phyloP scores from a whole-genome alignment of 2,888 invertebrate species.

The Bruchidius siliquastri region DNA sequence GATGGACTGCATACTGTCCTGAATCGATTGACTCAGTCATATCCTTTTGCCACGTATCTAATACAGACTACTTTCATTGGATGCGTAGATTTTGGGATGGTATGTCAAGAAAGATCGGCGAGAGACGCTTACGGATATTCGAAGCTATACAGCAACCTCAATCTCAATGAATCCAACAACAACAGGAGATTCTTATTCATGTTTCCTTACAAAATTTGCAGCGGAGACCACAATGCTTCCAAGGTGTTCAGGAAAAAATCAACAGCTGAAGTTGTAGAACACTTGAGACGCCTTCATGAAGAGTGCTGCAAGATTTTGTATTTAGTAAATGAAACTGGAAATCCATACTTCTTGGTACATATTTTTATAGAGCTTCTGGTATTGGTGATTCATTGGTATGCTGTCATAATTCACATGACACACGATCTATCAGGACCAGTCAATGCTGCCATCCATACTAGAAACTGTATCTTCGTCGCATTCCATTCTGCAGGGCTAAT shows the following conservation, averaged over 20 bases:
- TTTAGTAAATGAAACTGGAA: conserved; percentile 37
- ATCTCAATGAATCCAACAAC: conserved; percentile 37
- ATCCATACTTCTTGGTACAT: conserved; percentile 42
- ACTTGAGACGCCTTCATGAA: conserved; percentile 41
- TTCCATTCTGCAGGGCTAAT: conserved; percentile 40
- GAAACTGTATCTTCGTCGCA: conserved; percentile 41
- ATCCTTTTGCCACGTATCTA: neutral
- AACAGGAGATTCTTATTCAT: conserved; percentile 36
- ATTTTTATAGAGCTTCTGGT: conserved; percentile 40
- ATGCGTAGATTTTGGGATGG: conserved; percentile 17
- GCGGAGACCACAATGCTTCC: conserved; percentile 30
- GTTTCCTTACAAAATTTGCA: conserved; percentile 35
- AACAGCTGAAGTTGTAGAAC: conserved; percentile 37
- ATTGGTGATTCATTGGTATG: conserved; percentile 43
- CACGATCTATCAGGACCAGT: conserved; percentile 34
- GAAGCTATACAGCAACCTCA: conserved; percentile 39
- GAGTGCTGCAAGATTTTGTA: conserved; percentile 40
- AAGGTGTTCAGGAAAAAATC: conserved; percentile 23
- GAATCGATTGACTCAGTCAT: neutral
- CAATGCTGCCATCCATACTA: conserved; percentile 36
- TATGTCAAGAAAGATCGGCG: conserved; percentile 42
- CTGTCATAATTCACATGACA: conserved; percentile 42
- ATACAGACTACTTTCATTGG: neutral
- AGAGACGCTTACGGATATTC: conserved; percentile 36
- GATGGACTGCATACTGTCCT: neutral